Evolutionary conservation across 2,113 vertebrate genomes (phyloP), one percentile per base, ranked within the genome.

Genomic region (Callionymus lyra): DNA sequence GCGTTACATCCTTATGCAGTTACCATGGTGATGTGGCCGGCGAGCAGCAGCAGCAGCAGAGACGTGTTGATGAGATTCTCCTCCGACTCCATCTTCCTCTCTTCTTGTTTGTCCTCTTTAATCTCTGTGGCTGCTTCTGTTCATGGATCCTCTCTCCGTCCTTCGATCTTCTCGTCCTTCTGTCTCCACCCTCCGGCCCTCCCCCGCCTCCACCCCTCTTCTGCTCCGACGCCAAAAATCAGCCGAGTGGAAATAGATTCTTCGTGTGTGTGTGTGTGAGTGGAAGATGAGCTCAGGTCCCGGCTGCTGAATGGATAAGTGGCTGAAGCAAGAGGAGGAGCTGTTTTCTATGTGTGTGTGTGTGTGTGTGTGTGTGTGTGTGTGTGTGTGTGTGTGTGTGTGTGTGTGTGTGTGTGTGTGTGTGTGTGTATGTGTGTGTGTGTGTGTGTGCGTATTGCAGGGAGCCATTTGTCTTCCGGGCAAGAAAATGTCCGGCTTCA

Each of bases 191-290:
- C 21, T 48, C 31, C 12, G 10, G 33, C 21, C 10, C 9, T 10
- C 31, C 40, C 12, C 6, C 38, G 2, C 6, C 4, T 9, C 33
- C 11, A 2, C 21, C 10, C 1, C 12, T 31, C 27, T 10, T 9
- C 31, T 10, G 15, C 13, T 42, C 41, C 36, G 2, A 41, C 3
- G 21, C 41, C 39, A 53, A 43, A 40, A 44, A 56, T 21, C 50
- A 54, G 17, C 48, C 45, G 15, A 65, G 59, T 57, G 47, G 48
- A 66, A 69, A 61, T 34, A 19, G 15, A 56, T 48, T 27, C 17
- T 54, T 15, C 38, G 40, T 44, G 11, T 35, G 35, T 41, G 38
- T 38, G 45, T 31, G 27, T 16, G 36, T 27, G 38, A 3, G 43
- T 18, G 41, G 15, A 32, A 16, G 41, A 35, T 61, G 55, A 56